Conservation (phyloP, 2,797 vertebrate species). For the Merluccius polli region DNA sequence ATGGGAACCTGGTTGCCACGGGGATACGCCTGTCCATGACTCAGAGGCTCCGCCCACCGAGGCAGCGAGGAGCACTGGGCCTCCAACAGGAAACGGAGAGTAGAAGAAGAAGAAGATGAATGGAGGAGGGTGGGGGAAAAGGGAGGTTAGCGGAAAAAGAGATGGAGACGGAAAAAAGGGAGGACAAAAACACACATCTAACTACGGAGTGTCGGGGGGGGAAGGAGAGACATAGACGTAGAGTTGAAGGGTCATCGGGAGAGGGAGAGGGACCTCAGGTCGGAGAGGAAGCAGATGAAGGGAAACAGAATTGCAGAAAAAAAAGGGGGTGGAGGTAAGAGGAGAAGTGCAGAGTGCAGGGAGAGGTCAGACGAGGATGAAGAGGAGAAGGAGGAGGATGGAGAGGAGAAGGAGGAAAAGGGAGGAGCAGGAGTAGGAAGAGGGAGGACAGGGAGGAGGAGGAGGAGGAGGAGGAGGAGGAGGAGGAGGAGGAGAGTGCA, state of each 20-base stretch:
- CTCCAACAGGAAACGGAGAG: conserved; percentile 4
- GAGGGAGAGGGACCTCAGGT: neutral
- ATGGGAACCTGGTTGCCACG: conserved; percentile 44
- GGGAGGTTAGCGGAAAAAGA: conserved; percentile 16
- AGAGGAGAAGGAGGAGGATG: neutral
- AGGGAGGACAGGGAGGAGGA: conserved; percentile 7
- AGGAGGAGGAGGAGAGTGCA: conserved; percentile 4
- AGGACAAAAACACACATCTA: conserved; percentile 15
- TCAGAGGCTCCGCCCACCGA: conserved; percentile 30
- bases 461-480: conserved; percentile 15
- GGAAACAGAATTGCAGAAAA: neutral
- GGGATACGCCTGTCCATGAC: conserved; percentile 33
- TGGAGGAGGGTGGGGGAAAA: conserved; percentile 8
- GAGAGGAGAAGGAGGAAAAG: neutral
- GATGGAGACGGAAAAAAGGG: neutral
- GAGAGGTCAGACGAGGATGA: neutral
- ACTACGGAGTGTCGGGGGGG: neutral
- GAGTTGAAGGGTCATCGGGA: neutral
- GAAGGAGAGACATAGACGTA: neutral
- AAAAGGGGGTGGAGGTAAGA: neutral
- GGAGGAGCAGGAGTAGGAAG: neutral
- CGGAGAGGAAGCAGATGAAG: neutral
- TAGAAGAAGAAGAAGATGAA: neutral
- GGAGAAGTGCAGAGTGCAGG: neutral
- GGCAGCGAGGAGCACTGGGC: conserved; percentile 19